Evolutionary conservation across 2,113 vertebrate genomes (phyloP).

Genomic region (Osmerus mordax): DNA sequence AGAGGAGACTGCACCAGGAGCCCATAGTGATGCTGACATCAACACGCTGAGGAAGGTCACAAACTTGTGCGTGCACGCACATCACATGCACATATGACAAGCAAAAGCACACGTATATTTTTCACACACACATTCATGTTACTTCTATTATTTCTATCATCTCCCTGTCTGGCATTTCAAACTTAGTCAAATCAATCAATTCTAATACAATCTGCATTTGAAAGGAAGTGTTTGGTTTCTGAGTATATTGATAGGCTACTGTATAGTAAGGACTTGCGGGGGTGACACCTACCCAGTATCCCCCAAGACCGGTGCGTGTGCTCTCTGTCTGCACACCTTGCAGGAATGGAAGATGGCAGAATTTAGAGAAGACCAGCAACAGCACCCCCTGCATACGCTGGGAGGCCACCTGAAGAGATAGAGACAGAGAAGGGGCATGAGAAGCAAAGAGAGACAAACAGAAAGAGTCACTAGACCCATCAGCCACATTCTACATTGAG

Average conservation of each 20-base stretch:
- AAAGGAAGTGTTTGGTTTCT: background rate
- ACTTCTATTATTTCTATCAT: background rate
- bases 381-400: slow-evolving; percentile 96
- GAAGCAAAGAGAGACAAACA: background rate
- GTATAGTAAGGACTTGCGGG: background rate
- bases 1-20: slow-evolving; percentile 70
- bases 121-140: slow-evolving; percentile 12
- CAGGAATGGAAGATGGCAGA: slow-evolving; percentile 86
- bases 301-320: slow-evolving; percentile 84
- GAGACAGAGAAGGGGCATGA: background rate
- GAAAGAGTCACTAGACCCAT: background rate
- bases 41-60: slow-evolving; percentile 59
- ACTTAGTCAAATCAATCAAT: background rate
- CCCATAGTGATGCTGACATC: slow-evolving; percentile 61
- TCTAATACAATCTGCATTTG: too few relatives aligned
- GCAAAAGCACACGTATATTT: slow-evolving; percentile 10
- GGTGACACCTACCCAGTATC: slow-evolving; percentile 77
- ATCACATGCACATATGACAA: slow-evolving; percentile 29
- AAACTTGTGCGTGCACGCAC: slow-evolving; percentile 1
- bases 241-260: background rate
- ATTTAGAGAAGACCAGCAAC: slow-evolving; percentile 90
- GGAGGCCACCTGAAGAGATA: slow-evolving; percentile 80
- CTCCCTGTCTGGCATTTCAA: slow-evolving; percentile 4
- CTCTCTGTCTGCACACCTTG: slow-evolving; percentile 86
- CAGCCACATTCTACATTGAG: background rate